Conservation (phyloP, 1,140 invertebrate genomes). For the Pectinophora gossypiella region DNA sequence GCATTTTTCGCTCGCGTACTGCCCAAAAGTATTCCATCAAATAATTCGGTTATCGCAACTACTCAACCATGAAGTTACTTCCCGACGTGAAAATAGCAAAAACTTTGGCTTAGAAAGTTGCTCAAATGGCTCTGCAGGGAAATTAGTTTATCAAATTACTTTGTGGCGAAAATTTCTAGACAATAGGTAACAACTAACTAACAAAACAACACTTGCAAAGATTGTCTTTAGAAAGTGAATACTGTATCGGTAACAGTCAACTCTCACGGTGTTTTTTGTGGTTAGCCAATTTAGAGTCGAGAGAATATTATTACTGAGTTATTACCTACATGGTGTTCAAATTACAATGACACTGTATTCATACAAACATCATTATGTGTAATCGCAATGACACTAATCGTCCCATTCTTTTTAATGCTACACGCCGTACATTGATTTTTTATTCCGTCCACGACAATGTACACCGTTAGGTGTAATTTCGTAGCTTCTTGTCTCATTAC, state of each 20-base stretch:
- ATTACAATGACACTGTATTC: slow-evolving; percentile 29
- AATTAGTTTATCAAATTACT: slow-evolving; percentile 23
- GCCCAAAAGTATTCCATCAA: not conserved
- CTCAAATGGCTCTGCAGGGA: slow-evolving; percentile 22
- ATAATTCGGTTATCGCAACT: slow-evolving; percentile 3
- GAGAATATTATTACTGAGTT: slow-evolving; percentile 5
- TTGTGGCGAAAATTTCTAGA: slow-evolving; percentile 10
- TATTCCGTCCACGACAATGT: slow-evolving; percentile 17
- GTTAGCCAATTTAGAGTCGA: slow-evolving; percentile 28
- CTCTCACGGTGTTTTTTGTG: slow-evolving; percentile 43
- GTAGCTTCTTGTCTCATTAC: slow-evolving; percentile 34
- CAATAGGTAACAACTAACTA: not conserved
- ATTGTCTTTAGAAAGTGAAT: slow-evolving; percentile 36
- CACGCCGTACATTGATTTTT: slow-evolving; percentile 40
- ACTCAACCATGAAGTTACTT: slow-evolving; percentile 24
- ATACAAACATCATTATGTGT: slow-evolving; percentile 37
- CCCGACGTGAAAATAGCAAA: slow-evolving; percentile 18
- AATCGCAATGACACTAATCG: slow-evolving; percentile 50
- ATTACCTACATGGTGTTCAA: slow-evolving; percentile 24
- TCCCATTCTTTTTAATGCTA: slow-evolving; percentile 16
- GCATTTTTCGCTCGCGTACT: not conserved
- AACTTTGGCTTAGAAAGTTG: slow-evolving; percentile 18
- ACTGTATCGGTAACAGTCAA: slow-evolving; percentile 17
- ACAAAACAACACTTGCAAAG: not conserved
- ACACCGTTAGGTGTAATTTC: slow-evolving; percentile 31